These are phyloP conservation scores for Acestrorhynchus altus DNA, from an alignment of 2,797 vertebrate genomes.

Conservation along the genomic window DNA sequence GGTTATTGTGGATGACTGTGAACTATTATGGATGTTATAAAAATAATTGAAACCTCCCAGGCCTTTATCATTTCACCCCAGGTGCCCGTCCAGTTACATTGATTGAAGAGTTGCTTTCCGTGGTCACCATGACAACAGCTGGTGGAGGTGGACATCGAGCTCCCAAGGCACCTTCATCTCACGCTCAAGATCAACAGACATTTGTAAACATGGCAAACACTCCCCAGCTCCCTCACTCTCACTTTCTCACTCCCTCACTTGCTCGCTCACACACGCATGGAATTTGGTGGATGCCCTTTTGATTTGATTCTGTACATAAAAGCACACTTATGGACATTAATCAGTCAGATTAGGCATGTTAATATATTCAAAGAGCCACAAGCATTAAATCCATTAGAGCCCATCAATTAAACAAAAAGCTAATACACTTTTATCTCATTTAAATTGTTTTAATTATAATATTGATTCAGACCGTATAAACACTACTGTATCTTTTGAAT, in stretches of 20 bases:
- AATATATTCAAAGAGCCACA: not conserved
- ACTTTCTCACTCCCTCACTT: too few species aligned
- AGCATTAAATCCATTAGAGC: too few species aligned
- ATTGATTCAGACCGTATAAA: not conserved
- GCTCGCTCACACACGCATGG: too few species aligned
- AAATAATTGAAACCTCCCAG: constrained; percentile 9
- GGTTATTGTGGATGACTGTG: not conserved
- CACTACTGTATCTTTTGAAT: not conserved
- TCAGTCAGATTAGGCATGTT: not conserved
- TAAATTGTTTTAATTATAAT: not conserved
- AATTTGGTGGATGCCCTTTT: too few species aligned
- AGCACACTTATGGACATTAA: not conserved
- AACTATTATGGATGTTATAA: constrained; percentile 8
- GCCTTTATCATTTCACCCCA: constrained; percentile 44
- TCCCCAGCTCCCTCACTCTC: not conserved
- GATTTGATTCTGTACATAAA: not conserved
- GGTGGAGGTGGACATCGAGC: constrained; percentile 8
- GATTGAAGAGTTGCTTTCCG: constrained; percentile 43
- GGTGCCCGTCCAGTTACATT: constrained; percentile 42
- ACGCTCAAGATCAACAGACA: constrained; percentile 8
- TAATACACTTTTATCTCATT: not conserved
- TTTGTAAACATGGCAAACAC: constrained; percentile 22
- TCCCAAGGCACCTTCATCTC: constrained; percentile 19
- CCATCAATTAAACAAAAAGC: not conserved
- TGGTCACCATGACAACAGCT: constrained; percentile 45